A percentile compares a stretch with the other conserved stretches of the same genome.
Evolutionary conservation across 2,113 vertebrate species (phyloP).

Genomic region (Promerops cafer): DNA sequence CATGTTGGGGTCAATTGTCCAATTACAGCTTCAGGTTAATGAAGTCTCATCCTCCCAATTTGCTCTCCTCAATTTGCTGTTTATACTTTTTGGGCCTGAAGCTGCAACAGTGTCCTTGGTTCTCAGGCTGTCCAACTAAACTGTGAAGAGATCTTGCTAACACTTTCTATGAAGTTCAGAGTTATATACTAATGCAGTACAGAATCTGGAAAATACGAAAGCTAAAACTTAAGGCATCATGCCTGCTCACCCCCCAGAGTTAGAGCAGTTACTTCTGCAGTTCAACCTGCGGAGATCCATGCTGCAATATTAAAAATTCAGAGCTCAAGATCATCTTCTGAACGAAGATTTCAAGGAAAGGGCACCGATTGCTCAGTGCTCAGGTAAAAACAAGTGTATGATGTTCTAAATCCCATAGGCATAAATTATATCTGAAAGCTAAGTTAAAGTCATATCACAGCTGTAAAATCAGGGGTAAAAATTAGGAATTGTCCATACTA

Average conservation of each 20-base stretch:
- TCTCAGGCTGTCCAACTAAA: not conserved
- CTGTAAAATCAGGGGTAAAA: not conserved
- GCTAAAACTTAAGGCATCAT: not conserved
- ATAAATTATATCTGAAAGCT: not conserved
- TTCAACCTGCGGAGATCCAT: not conserved
- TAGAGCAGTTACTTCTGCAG: not conserved
- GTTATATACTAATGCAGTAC: not conserved
- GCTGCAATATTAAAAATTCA: not conserved
- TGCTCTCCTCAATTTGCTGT: not conserved
- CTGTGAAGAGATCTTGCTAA: not conserved
- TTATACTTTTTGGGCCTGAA: not conserved
- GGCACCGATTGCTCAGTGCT: not conserved
- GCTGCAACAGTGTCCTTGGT: not conserved
- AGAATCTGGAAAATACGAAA: not conserved
- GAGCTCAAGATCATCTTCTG: not conserved
- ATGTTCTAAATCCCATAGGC: not conserved
- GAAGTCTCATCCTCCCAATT: not conserved
- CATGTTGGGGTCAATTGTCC: not conserved
- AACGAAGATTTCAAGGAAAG: not conserved
- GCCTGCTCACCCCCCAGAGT: not conserved
- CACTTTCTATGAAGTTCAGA: not conserved
- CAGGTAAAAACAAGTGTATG: not conserved
- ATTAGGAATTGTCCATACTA: not conserved
- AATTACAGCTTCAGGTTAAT: not conserved
- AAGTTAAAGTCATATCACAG: not conserved